phyloP scores from a whole-genome alignment of 1,140 invertebrate genomes.

The Calliopsis andreniformis region DNA sequence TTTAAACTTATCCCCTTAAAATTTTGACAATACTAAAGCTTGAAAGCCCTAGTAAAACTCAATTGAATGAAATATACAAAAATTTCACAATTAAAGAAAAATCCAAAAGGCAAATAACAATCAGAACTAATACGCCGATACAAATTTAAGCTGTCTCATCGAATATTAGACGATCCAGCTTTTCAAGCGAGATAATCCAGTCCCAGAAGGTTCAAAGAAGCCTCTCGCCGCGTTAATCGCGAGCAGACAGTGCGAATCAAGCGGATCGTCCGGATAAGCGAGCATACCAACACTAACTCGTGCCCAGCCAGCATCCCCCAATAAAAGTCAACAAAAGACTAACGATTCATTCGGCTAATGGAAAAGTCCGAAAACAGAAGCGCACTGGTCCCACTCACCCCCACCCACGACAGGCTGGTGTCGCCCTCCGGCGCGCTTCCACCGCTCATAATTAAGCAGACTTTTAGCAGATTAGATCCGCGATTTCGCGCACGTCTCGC shows the following conservation, averaged over 20 bases:
- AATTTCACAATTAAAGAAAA: no score
- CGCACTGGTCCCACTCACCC: conserved; percentile 65
- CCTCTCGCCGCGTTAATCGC: conserved; percentile 6
- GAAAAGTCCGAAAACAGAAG: conserved; percentile 82
- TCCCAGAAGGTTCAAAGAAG: neutral
- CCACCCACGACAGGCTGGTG: no score
- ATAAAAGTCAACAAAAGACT: conserved; percentile 83
- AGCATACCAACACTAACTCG: conserved; percentile 53
- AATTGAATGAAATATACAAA: no score
- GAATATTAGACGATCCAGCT: neutral
- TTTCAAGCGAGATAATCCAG: neutral
- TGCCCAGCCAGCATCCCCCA: conserved; percentile 71
- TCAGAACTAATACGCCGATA: no score
- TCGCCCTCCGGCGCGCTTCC: conserved; percentile 43
- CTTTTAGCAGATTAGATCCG: conserved; percentile 80
- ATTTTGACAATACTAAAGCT: no score
- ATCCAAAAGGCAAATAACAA: no score
- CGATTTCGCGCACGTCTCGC: conserved; percentile 50
- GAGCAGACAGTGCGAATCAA: conserved; percentile 21
- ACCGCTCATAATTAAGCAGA: conserved; percentile 80
- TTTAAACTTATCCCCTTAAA: no score
- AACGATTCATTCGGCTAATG: conserved; percentile 82
- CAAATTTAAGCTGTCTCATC: neutral
- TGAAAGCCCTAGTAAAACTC: no score
- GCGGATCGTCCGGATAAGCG: conserved; percentile 20